phyloP scores from a whole-genome alignment of 1,140 invertebrate species.

The Stenopsyche tienmushanensis region DNA sequence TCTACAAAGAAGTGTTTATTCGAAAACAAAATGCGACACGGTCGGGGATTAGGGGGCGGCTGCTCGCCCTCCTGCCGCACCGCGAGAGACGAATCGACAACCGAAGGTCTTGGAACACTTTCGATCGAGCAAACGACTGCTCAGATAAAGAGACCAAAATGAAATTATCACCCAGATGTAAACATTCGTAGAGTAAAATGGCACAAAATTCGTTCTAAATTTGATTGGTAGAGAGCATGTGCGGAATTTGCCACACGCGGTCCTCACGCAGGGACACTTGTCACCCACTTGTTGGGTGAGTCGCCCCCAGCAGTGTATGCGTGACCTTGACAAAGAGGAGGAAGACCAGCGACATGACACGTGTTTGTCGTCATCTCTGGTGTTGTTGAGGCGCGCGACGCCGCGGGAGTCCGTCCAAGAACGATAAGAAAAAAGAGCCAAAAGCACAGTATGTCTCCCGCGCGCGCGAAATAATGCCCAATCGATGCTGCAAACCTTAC shows the following conservation, averaged over 20 bases:
- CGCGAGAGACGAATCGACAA: no score
- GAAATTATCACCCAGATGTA: no score
- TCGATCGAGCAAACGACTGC: no score
- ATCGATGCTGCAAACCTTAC: no score
- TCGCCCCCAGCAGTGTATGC: slow-evolving; percentile 16
- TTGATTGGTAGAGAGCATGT: slow-evolving; percentile 2
- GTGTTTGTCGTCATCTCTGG: not conserved
- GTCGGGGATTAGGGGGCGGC: not conserved
- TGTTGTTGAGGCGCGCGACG: no score
- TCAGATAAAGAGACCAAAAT: no score
- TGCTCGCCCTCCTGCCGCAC: not conserved
- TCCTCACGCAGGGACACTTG: slow-evolving; percentile 14
- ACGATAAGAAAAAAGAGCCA: not conserved
- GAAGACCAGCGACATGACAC: not conserved
- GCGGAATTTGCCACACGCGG: slow-evolving; percentile 13
- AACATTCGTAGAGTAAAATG: no score
- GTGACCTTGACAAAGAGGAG: slow-evolving; percentile 9
- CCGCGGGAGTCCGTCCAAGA: slow-evolving; percentile 1
- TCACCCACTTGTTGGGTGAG: slow-evolving; percentile 8
- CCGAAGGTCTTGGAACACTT: no score
- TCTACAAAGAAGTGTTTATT: not conserved
- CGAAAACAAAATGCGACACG: not conserved
- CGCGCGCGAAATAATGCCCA: no score
- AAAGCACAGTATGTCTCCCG: not conserved
- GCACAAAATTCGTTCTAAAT: no score